Conservation (phyloP, 2,797 vertebrate species). For the Myotis vivesi region DNA sequence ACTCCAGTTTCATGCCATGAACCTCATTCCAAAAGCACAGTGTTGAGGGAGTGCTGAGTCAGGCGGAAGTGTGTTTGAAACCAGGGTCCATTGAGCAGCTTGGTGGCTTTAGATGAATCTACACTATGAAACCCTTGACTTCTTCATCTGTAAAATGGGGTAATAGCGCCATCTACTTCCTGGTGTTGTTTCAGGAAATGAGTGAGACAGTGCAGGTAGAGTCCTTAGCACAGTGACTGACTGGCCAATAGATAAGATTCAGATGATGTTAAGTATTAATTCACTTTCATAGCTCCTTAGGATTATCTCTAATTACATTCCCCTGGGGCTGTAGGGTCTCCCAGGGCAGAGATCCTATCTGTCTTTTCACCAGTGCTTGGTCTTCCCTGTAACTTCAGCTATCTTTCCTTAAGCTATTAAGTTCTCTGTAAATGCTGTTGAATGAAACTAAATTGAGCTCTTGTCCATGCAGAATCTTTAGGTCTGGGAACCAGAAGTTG, state of each 20-base stretch:
- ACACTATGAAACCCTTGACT: not conserved
- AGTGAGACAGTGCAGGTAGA: not conserved
- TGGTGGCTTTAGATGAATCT: not conserved
- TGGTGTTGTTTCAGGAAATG: not conserved
- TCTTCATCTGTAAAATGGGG: not conserved
- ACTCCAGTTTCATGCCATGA: not conserved
- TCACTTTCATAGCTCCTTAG: not conserved
- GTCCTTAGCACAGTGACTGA: not conserved
- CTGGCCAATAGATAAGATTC: not conserved
- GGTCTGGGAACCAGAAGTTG: not conserved
- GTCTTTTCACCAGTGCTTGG: not conserved
- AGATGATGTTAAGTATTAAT: not conserved
- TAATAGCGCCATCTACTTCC: rapidly evolving
- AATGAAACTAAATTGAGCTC: not conserved
- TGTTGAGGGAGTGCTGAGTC: not conserved
- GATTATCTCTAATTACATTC: not conserved
- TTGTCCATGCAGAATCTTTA: not conserved
- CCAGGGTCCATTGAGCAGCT: not conserved
- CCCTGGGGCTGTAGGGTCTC: not conserved
- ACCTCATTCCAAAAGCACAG: not conserved
- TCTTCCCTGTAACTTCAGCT: not conserved
- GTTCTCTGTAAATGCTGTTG: not conserved
- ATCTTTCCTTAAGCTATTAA: not conserved
- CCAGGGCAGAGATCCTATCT: not conserved
- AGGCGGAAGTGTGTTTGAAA: not conserved